Base-by-base conservation (phyloP, 2,113 vertebrate genomes). In the Litocranius walleri region DNA sequence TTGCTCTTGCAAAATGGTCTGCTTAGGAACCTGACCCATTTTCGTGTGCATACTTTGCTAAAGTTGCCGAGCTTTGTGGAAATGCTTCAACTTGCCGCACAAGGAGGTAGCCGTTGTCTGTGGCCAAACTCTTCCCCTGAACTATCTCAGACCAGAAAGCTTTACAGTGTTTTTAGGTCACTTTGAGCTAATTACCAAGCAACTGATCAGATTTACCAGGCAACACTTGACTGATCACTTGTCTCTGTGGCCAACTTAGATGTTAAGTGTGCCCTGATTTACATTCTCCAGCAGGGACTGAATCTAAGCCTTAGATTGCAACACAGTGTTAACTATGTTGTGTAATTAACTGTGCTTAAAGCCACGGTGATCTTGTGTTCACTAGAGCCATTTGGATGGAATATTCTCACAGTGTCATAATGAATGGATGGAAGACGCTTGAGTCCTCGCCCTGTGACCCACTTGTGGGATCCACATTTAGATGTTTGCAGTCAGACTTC, bases 241-340 rank as follows among this genome's bases (percentile, higher is more conserved):
- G 29, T 21, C 33, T 6, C 15, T 15, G 12, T 56, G 33, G 81
- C 33, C 50, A 54, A 89, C 90, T 80, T 54, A 36, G 48, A 15
- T 36, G 23, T 86, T 91, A 94, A 64, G 43, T 74, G 43, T 90
- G 62, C 48, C 45, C 29, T 23, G n/a, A 19, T 56, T 78, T 62
- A n/a, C 36, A 27, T 96, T 97, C 88, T 97, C 83, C 88, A 96
- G 83, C 1, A 8, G 13, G 27, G 33, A 54, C 17, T 90, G 43
- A 90, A 86, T 88, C 82, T 36, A 50, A 88, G 94, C 92, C 71
- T 33, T 94, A 93, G 54, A 91, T 94, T 96, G 54, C 83, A 95
- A 33, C 84, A 9, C 1, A 88, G 9, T 59, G 91, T 54, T 80
- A 57, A 87, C 94, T 94, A 62, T 57, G 40, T 71, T 91, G 84